Evolutionary conservation across 2,797 vertebrate species (phyloP), one percentile per base, ranked within the genome.

Genomic region (Protosalanx chinensis): DNA sequence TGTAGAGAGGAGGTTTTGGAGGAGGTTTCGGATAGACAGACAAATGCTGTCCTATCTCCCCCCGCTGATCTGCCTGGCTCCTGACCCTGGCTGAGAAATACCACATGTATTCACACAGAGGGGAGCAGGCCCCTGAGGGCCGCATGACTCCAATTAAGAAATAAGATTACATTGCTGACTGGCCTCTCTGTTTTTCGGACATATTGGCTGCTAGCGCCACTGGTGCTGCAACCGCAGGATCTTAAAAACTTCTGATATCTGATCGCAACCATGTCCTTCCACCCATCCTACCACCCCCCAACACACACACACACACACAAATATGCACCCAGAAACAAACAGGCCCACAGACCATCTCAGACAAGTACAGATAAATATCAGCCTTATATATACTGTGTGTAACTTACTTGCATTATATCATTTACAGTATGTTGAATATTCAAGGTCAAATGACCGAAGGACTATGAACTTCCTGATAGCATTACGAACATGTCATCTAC

Each of bases 21-120:
- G 66, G 56, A 70, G 80, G 66, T 2, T 27, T 7, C 79, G 81
- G 84, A 88, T 75, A 86, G 89, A 88, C 84, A 77, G 76, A 76
- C 77, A 81, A 66, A 76, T 56, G 51, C 79, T 77, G 68, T 27
- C 59, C 16, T 46, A 46, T 37, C 41, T 35, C 71, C 80, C 23
- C 71, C 72, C 75, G 79, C 79, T 27, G 35, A 81, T 82, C 59
- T 72, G 66, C 68, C 64, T 77, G 81, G 80, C 83, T 76, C 81
- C 82, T 72, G 76, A 76, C 29, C 30, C 29, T 46, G 70, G 33
- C 82, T 91, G 89, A 90, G 88, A 82, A 88, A 79, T 81, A 75
- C 86, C 89, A 90, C 85, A 88, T 91, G 90, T 82, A 83, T 84
- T 82, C 82, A 79, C 80, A 3, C 23, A 15, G n/a, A 83, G 84